Base-by-base conservation (phyloP, 35 echinoderm and acorn worm species). In the Antedon bifida region DNA sequence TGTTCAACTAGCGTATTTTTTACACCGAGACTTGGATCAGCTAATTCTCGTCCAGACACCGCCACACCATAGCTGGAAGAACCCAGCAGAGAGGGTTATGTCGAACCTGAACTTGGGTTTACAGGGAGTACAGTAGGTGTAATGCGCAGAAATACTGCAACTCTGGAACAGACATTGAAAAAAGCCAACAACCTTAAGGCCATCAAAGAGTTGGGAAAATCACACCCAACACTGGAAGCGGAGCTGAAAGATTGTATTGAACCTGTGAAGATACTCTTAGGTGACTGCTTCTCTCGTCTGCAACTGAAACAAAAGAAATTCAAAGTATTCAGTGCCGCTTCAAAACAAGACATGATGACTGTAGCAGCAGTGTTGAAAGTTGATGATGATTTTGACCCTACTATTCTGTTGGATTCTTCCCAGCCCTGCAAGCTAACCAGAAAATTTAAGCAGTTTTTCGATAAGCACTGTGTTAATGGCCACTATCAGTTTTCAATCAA, bases 401-500 rank as follows among this genome's bases (percentile, higher is more conserved):
- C 39, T 32, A 33, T 83, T 13, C n/a, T 83, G 5, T 9, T 83
- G 30, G 82, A 32, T 36, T 19, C 30, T 9, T 83, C 82, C 0
- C 73, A 56, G 33, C 34, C 82, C 7, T 83, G 82, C 45, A 64
- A 83, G 82, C 5, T 64, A 11, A 74, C 45, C 33, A 73, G 36
- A 80, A 80, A 11, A 3, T 36, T 80, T 26, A 80, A 80, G 26
- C 3, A 5, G 30, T 83, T 85, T 32, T 73, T 82, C 23, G 79
- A 91, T 0, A 82, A 76, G 29, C 84, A 86, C 77, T 21, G 8
- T 0, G 34, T 33, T 11, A 31, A 32, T 36, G 75, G 84, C 0
- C 89, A 91, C 3, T 91, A 91, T 38, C 77, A 78, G 36, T 86
- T 82, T 30, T 83, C 79, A 36, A 77, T 91, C 0, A 77, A 45